These are phyloP conservation scores for Enoplosus armatus DNA, from an alignment of 2,797 vertebrate genomes.

Conservation along the genomic window DNA sequence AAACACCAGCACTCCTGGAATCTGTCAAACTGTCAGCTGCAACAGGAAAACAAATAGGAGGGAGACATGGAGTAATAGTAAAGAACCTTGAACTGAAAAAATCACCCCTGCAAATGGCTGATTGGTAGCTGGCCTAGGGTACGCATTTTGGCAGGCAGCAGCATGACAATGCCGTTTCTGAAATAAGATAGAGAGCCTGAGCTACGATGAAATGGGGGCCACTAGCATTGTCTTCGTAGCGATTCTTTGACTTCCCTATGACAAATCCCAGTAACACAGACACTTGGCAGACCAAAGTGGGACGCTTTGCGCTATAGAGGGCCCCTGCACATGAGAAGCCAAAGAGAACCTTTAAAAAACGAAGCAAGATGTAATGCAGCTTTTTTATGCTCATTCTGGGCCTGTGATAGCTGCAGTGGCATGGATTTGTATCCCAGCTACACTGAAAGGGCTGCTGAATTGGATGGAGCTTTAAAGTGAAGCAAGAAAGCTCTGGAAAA, in stretches of 20 bases:
- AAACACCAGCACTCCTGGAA: constrained; percentile 72
- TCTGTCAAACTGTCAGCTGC: constrained; percentile 63
- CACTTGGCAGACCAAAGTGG: constrained; percentile 83
- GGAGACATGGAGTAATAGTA: constrained; percentile 54
- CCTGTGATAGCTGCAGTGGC: constrained; percentile 85
- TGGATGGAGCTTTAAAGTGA: constrained; percentile 90
- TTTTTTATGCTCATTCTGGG: constrained; percentile 87
- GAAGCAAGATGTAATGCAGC: constrained; percentile 86
- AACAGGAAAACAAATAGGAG: constrained; percentile 58
- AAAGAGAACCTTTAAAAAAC: constrained; percentile 80
- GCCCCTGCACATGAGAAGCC: constrained; percentile 74
- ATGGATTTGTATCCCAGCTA: constrained; percentile 90
- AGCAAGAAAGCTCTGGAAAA: constrained; percentile 90
- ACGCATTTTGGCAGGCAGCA: constrained; percentile 61
- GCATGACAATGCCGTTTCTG: constrained; percentile 78
- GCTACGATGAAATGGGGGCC: constrained; percentile 70
- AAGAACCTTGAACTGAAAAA: constrained; percentile 67
- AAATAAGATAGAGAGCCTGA: constrained; percentile 79
- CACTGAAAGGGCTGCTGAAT: constrained; percentile 87
- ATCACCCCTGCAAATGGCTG: constrained; percentile 58
- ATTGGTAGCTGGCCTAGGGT: constrained; percentile 73
- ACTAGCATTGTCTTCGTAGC: constrained; percentile 79
- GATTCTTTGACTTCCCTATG: constrained; percentile 84
- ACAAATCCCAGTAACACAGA: constrained; percentile 84
- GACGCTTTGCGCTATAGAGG: constrained; percentile 70